These are phyloP conservation scores for Epistrophe eligans DNA, from an alignment of 2,888 invertebrate genomes.

Conservation along the genomic window DNA sequence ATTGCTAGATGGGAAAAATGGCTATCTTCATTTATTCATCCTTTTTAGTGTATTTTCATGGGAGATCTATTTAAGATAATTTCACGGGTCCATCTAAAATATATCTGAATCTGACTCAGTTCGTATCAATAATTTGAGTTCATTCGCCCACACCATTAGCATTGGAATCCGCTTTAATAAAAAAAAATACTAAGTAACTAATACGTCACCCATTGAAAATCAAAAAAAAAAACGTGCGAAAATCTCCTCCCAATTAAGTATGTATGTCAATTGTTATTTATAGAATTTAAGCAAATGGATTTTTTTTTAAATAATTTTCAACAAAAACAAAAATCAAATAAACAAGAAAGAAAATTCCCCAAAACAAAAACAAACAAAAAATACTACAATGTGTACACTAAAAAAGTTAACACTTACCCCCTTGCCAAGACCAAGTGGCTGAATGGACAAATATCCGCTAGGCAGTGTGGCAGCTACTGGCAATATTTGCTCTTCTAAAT, in stretches of 20 bases:
- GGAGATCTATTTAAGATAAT: no score
- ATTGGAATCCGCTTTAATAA: neutral
- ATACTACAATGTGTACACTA: neutral
- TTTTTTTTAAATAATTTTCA: slow-evolving; percentile 3
- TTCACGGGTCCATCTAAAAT: neutral
- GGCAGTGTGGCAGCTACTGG: slow-evolving; percentile 96
- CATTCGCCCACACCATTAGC: slow-evolving; percentile 22
- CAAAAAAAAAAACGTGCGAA: neutral
- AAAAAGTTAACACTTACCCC: slow-evolving; percentile 87
- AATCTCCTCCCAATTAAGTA: slow-evolving; percentile 23
- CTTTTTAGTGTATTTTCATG: no score
- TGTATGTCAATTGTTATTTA: slow-evolving; percentile 52
- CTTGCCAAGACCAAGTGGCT: slow-evolving; percentile 95
- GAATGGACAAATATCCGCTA: slow-evolving; percentile 94
- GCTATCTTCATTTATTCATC: no score
- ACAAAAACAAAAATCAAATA: slow-evolving; percentile 2
- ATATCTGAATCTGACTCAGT: slow-evolving; percentile 11
- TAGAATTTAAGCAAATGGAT: slow-evolving; percentile 15
- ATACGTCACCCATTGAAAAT: slow-evolving; percentile 15
- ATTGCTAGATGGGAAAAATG: no score
- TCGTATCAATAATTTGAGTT: neutral
- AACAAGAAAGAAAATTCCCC: slow-evolving; percentile 46
- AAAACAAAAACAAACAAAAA: neutral
- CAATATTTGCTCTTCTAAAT: slow-evolving; percentile 91
- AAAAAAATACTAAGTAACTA: neutral